Base-by-base conservation (phyloP, 2,113 vertebrate species). In the Fukomys damarensis region DNA sequence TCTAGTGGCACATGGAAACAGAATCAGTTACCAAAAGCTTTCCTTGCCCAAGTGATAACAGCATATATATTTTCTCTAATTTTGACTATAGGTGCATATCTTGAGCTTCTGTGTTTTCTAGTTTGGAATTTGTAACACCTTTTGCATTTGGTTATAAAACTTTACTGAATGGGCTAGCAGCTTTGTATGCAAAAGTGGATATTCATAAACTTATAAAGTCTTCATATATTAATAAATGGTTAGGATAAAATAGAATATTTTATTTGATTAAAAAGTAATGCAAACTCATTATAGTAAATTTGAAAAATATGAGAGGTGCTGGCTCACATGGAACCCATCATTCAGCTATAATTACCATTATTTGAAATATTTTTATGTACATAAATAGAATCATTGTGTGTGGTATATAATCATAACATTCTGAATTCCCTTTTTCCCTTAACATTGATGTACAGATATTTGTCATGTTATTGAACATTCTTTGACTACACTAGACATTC, bases 1-100 rank as follows among this genome's bases (percentile, higher is more conserved):
- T 98, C 96, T 96, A 70, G n/a, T 9, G 84, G 87, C n/a, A 89
- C 92, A 95, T 10, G 56, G 52, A 80, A 68, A 92, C 58, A 88
- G 91, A 92, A 58, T 94, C 63, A 28, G 8, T 1, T 38, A 89
- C 43, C 56, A 46, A 86, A 92, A 95, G 3, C 22, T 89, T 0
- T 86, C 79, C 82, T 86, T 49, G 35, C 52, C 84, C 32, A 22
- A 89, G 82, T 12, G 14, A 8, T 70, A 80, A 56, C 8, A 83
- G 5, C 35, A 38, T 30, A 16, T 12, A 7, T 0, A 14, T 41
- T 89, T 94, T 72, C 6, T 58, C 84, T 61, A 20, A 20, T 97
- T 81, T 89, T 92, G 7, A 46, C 82, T 81, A 9, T 32, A 93
- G 30, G 56, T 35, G 2, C 9, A 0, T 4, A 43, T 52, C 84